phyloP scores from a whole-genome alignment of 2,113 vertebrate species.

The Syngnathus floridae region DNA sequence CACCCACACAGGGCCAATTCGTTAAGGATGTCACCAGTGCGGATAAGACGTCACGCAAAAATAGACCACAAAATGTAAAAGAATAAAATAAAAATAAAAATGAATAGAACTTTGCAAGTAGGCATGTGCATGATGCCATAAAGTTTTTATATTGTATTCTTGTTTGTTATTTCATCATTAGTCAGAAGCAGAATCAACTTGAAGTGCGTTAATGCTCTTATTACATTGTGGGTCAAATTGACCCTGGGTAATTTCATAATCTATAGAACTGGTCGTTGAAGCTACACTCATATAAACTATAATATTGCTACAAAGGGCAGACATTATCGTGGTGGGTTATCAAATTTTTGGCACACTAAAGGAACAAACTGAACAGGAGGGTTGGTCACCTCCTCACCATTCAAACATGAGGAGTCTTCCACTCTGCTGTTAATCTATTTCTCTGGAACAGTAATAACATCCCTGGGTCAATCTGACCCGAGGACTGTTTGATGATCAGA shows the following conservation, averaged over 20 bases:
- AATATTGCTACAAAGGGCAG: neutral
- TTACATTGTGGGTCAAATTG: conserved; percentile 18
- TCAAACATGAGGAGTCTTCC: neutral
- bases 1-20: conserved; percentile 63
- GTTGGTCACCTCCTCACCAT: neutral
- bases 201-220: neutral
- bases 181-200: no score
- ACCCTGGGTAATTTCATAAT: conserved; percentile 6
- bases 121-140: conserved; percentile 14
- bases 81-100: conserved; percentile 26
- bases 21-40: conserved; percentile 56
- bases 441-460: neutral
- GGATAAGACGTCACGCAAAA: conserved; percentile 58
- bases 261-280: no score
- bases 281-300: neutral
- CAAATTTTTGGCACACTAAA: neutral
- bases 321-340: neutral
- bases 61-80: conserved; percentile 36
- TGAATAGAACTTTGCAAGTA: conserved; percentile 29
- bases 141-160: conserved; percentile 4
- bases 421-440: neutral
- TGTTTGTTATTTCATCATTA: no score
- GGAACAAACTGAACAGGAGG: neutral
- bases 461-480: neutral
- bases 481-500: neutral